phyloP scores from a whole-genome alignment of 2,797 vertebrate genomes.

The Podarcis lilfordi region DNA sequence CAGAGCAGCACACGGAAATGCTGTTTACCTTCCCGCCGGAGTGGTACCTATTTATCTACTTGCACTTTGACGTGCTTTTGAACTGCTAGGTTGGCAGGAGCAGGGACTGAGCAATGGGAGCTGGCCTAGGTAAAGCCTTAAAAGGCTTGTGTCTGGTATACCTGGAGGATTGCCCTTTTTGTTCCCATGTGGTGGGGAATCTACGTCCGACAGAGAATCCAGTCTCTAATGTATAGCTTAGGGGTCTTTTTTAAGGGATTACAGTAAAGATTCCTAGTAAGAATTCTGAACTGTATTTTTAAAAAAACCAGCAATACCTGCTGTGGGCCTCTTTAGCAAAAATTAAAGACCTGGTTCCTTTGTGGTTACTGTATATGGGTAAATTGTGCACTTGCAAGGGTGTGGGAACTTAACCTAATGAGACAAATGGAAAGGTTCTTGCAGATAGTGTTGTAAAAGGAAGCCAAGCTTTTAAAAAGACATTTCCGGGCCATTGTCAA shows the following conservation, averaged over 20 bases:
- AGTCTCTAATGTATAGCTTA: not conserved
- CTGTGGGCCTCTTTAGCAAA: not conserved
- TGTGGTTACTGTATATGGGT: accelerated
- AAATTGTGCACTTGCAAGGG: not conserved
- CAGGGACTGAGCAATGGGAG: no score
- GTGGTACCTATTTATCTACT: no score
- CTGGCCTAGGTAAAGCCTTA: no score
- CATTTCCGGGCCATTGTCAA: not conserved
- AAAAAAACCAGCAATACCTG: not conserved
- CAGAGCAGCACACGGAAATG: no score
- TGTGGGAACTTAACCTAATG: not conserved
- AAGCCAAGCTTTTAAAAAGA: slow-evolving; percentile 26
- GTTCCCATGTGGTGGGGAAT: no score
- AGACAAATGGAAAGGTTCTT: not conserved
- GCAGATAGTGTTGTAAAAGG: accelerated
- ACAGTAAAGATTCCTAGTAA: not conserved
- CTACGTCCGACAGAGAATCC: not conserved
- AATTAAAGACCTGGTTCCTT: accelerated
- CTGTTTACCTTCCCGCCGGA: no score
- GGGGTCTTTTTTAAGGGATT: not conserved
- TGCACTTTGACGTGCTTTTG: no score
- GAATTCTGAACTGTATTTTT: not conserved
- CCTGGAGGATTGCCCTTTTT: no score
- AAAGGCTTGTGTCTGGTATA: no score
- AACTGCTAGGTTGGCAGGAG: no score